These are phyloP conservation scores for Digitonthophagus gazella DNA, from an alignment of 2,888 invertebrate species.

Conservation along the genomic window DNA sequence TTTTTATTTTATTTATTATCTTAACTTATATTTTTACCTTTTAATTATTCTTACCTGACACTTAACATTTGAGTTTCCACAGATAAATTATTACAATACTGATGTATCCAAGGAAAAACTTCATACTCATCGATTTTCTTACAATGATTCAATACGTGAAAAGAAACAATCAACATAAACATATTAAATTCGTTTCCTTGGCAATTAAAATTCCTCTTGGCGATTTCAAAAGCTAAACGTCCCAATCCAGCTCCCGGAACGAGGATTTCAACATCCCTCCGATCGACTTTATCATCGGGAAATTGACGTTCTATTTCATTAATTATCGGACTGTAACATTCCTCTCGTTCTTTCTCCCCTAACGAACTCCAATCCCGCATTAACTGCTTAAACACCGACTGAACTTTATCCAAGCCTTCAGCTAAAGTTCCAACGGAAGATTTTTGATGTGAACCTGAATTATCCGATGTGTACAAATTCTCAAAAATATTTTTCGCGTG, in stretches of 20 bases:
- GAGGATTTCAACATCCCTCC: slow-evolving; percentile 67
- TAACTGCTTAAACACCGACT: slow-evolving; percentile 91
- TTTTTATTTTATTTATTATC: too few relatives aligned
- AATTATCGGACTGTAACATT: slow-evolving; percentile 88
- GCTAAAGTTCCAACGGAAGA: slow-evolving; percentile 44
- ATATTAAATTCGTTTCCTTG: slow-evolving; percentile 98
- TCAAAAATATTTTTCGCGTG: slow-evolving; percentile 84
- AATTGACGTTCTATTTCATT: slow-evolving; percentile 75
- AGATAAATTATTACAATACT: slow-evolving; percentile 84
- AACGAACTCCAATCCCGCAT: slow-evolving; percentile 95
- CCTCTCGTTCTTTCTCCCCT: slow-evolving; percentile 77
- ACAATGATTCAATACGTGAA: slow-evolving; percentile 90
- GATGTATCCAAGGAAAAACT: slow-evolving; percentile 94
- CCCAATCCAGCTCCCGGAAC: slow-evolving; percentile 98
- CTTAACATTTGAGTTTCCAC: slow-evolving; percentile 77
- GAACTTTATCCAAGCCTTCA: slow-evolving; percentile 75
- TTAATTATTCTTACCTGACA: slow-evolving; percentile 50
- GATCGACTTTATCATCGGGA: slow-evolving; percentile 61
- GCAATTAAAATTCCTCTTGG: slow-evolving; percentile 82
- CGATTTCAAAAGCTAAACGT: slow-evolving; percentile 90
- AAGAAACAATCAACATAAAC: slow-evolving; percentile 95
- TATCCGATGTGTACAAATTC: slow-evolving; percentile 57
- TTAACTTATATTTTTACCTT: too few relatives aligned
- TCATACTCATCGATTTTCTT: slow-evolving; percentile 69
- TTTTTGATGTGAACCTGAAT: slow-evolving; percentile 42